Evolutionary conservation across 2,888 invertebrate species (phyloP).

Genomic region (Diplolepis rosae): DNA sequence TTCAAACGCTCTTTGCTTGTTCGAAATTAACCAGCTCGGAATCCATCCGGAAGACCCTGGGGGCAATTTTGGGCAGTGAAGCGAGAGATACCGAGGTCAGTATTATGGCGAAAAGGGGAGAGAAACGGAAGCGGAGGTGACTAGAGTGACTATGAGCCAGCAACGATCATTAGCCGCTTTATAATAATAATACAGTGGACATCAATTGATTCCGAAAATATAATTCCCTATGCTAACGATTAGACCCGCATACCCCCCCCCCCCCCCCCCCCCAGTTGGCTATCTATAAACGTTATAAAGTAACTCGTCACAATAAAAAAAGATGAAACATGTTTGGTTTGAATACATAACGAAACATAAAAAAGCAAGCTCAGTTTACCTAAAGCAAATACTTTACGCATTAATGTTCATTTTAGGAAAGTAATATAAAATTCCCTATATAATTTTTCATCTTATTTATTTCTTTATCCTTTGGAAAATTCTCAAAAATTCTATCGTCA

Average conservation of each 20-base stretch:
- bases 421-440: too few relatives aligned
- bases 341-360: too few relatives aligned
- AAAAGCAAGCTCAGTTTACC: too few relatives aligned
- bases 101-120: slow-evolving; percentile 37
- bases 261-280: slow-evolving; percentile 32
- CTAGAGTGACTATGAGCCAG: slow-evolving; percentile 25
- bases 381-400: too few relatives aligned
- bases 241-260: slow-evolving; percentile 59
- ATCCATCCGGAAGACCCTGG: slow-evolving; percentile 59
- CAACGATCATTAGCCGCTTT: slow-evolving; percentile 66
- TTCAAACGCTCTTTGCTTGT: slow-evolving; percentile 67
- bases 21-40: slow-evolving; percentile 51
- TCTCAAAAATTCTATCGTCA: too few relatives aligned
- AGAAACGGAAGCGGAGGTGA: background rate
- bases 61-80: slow-evolving; percentile 55
- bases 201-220: slow-evolving; percentile 72
- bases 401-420: too few relatives aligned
- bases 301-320: too few relatives aligned
- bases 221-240: slow-evolving; percentile 72
- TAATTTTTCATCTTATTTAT: too few relatives aligned
- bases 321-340: too few relatives aligned
- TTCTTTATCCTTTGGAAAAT: too few relatives aligned
- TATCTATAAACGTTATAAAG: too few relatives aligned
- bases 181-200: slow-evolving; percentile 68
- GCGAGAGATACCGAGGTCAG: slow-evolving; percentile 31